These are phyloP conservation scores for Mormyrops boulengeri DNA, from an alignment of 2,797 vertebrate genomes.

Conservation along the genomic window DNA sequence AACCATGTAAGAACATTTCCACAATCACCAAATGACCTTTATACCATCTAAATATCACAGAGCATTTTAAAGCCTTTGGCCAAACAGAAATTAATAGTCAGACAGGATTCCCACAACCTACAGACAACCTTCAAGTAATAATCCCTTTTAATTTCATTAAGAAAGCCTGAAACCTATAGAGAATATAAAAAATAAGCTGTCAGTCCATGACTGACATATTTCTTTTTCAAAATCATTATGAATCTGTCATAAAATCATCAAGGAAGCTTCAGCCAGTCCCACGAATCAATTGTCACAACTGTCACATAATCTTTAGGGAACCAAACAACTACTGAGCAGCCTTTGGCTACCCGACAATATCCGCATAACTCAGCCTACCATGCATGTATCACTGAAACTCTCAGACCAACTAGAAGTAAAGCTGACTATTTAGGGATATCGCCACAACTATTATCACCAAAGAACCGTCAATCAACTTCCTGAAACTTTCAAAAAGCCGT, in stretches of 20 bases:
- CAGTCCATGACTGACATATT: background rate
- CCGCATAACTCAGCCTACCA: background rate
- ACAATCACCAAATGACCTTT: background rate
- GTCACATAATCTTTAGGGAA: background rate
- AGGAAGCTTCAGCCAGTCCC: background rate
- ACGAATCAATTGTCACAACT: slow-evolving; percentile 1
- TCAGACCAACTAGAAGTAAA: background rate
- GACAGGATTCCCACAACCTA: background rate
- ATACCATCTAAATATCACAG: background rate
- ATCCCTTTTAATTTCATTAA: slow-evolving; percentile 6
- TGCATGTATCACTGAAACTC: background rate
- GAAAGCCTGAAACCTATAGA: background rate
- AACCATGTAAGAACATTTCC: background rate
- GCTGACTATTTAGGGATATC: background rate
- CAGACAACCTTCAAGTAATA: background rate
- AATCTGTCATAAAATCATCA: background rate
- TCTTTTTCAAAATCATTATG: background rate
- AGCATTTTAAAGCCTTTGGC: background rate
- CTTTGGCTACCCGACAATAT: background rate
- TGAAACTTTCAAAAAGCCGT: background rate
- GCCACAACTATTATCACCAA: background rate
- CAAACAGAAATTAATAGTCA: background rate
- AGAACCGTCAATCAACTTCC: background rate
- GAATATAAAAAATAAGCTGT: slow-evolving; percentile 2
- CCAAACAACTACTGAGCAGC: background rate